phyloP scores from a whole-genome alignment of 1,140 invertebrate genomes.

The Eufriesea mexicana region DNA sequence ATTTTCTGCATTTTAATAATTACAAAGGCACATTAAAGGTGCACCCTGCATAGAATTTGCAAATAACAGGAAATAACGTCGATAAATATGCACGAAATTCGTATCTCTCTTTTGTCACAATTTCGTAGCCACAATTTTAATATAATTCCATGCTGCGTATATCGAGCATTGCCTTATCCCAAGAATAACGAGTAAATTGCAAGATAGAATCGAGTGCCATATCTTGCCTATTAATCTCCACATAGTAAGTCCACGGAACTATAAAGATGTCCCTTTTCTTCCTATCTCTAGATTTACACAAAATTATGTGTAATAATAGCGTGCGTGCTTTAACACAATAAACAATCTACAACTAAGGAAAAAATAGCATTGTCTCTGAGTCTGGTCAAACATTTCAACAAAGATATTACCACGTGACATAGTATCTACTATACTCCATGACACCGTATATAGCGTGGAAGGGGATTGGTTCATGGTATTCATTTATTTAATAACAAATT shows the following conservation, averaged over 20 bases:
- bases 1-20: too few species aligned
- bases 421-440: too few species aligned
- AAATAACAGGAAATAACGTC: too few species aligned
- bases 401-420: too few species aligned
- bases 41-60: too few species aligned
- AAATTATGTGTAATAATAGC: background rate
- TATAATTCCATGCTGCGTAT: background rate
- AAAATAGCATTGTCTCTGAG: too few species aligned
- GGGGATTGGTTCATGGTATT: too few species aligned
- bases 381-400: too few species aligned
- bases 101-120: background rate
- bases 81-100: background rate
- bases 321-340: background rate
- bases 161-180: background rate
- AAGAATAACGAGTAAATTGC: background rate
- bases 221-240: background rate
- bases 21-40: too few species aligned
- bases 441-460: too few species aligned
- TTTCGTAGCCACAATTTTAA: background rate
- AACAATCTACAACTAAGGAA: background rate
- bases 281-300: background rate
- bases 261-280: background rate
- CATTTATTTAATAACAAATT: too few species aligned
- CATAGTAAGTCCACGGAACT: background rate
- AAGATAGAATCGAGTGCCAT: background rate